Evolutionary conservation across 2,113 vertebrate genomes (phyloP), one percentile per base, ranked within the genome.

Genomic region (Chloroceryle aenea): DNA sequence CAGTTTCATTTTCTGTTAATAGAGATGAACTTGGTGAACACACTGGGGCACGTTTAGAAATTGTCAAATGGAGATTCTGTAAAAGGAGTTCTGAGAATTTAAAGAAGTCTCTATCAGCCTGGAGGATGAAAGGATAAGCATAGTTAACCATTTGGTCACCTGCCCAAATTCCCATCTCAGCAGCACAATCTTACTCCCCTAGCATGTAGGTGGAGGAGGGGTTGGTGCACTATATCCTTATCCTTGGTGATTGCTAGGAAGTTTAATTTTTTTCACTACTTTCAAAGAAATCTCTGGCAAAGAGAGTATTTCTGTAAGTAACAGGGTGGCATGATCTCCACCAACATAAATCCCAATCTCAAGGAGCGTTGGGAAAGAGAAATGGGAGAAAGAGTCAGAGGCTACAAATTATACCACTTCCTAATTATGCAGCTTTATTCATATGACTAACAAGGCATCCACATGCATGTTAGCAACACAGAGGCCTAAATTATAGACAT

Each of bases 1-100:
- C 79, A 87, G 62, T 96, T 97, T 96, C 93, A 85, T 97, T 97
- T 97, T 87, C 90, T 97, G 90, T 97, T 95, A 84, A 81, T 82
- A 77, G 67, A 92, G 68, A 80, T 95, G 93, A 95, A 91, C 95
- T 97, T 80, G 74, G 89, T 94, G 85, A 94, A 97, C 84, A 88
- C 95, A 93, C 81, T 87, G 91, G 91, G 91, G 59, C 95, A 84
- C 38, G 40, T 97, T 93, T 97, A 85, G 94, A 97, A 96, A 95
- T 94, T 96, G 74, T 92, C 85, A 95, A 77, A 78, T 7, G 45
- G 92, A 76, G 63, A 72, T 93, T 94, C 93, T 93, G 59, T 91
- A 86, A 96, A 83, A 92, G 83, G 80, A 95, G 83, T 93, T 93
- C 50, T 86, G 85, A 90, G 91, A 92, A 97, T 69, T 66, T 84